A percentile compares a stretch with the other conserved stretches of the same genome.
Conservation (phyloP, 1,140 invertebrate genomes). For the Melipona quadrifasciata region DNA sequence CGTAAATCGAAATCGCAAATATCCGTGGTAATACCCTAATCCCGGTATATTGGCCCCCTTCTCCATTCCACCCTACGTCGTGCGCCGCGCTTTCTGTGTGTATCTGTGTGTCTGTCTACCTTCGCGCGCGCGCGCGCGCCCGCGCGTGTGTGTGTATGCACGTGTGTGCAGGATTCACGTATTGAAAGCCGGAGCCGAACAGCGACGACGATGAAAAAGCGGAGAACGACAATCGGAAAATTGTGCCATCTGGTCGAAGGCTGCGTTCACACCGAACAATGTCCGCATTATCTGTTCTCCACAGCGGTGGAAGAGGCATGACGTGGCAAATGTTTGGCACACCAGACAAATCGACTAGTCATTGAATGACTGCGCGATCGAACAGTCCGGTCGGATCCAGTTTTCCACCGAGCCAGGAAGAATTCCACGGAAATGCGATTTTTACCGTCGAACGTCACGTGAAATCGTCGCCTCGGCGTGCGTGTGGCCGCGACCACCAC, state of each 20-base stretch:
- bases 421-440: slow-evolving; percentile 1
- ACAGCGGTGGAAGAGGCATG: slow-evolving; percentile 52
- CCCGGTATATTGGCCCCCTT: slow-evolving; percentile 46
- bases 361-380: slow-evolving; percentile 43
- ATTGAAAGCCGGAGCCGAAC: slow-evolving; percentile 45
- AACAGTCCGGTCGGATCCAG: neutral
- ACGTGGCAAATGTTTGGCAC: slow-evolving; percentile 59
- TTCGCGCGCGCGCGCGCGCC: no score
- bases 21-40: slow-evolving; percentile 50
- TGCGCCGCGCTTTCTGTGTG: neutral
- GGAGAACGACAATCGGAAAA: slow-evolving; percentile 62
- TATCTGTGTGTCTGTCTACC: neutral
- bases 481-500: neutral
- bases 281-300: slow-evolving; percentile 64
- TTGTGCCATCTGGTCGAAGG: slow-evolving; percentile 68
- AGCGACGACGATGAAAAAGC: slow-evolving; percentile 48
- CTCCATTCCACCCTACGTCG: neutral
- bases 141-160: neutral
- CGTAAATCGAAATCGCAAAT: slow-evolving; percentile 53
- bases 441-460: neutral
- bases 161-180: slow-evolving; percentile 15
- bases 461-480: neutral
- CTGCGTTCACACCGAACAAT: slow-evolving; percentile 67
- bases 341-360: slow-evolving; percentile 56
- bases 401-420: neutral